phyloP scores from a whole-genome alignment of 2,113 vertebrate species.

The Ariopsis seemanni region DNA sequence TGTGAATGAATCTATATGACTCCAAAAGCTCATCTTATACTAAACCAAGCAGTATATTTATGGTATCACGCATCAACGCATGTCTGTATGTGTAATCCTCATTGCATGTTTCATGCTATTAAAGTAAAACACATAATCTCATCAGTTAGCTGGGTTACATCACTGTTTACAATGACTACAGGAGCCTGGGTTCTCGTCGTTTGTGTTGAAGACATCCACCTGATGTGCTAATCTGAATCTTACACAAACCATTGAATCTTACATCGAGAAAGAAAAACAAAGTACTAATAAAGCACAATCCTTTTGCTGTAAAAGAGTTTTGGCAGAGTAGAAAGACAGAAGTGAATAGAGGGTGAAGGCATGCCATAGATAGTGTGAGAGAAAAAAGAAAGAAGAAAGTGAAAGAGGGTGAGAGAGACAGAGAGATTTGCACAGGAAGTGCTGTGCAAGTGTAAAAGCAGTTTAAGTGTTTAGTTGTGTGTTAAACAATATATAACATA shows the following conservation, averaged over 20 bases:
- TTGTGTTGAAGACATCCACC: conserved; percentile 66
- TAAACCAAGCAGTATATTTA: neutral
- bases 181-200: neutral
- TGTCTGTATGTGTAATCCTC: neutral
- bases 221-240: conserved; percentile 68
- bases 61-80: neutral
- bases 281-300: conserved; percentile 21
- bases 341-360: neutral
- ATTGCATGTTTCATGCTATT: neutral
- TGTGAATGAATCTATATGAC: neutral
- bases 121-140: neutral
- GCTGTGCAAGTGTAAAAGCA: neutral
- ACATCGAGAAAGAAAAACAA: conserved; percentile 15
- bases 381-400: neutral
- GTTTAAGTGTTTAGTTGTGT: neutral
- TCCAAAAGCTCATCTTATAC: neutral
- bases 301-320: conserved; percentile 8
- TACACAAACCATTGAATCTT: conserved; percentile 51
- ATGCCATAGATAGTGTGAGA: neutral
- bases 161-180: neutral
- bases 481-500: neutral
- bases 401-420: neutral
- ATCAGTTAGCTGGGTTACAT: neutral
- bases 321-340: conserved; percentile 7
- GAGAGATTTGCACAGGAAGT: neutral